phyloP scores from a whole-genome alignment of 2,888 invertebrate species.

The Apodemia zela region DNA sequence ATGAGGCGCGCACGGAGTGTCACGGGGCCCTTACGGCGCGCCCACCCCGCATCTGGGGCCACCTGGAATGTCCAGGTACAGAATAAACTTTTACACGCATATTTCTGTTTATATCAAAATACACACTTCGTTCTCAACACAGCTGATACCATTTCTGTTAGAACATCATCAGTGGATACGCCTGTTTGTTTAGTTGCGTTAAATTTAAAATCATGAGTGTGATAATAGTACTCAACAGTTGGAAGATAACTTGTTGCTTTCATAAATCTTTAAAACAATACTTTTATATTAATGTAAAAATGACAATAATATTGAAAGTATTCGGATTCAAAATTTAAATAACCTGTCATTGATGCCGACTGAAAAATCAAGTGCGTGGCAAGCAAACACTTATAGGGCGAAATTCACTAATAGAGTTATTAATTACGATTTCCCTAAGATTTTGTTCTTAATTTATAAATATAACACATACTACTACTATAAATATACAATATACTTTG shows the following conservation, averaged over 20 bases:
- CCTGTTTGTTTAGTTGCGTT: slow-evolving; percentile 27
- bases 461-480: too few species aligned
- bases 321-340: background rate
- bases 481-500: too few species aligned
- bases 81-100: slow-evolving; percentile 17
- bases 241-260: slow-evolving; percentile 69
- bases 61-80: slow-evolving; percentile 90
- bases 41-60: slow-evolving; percentile 89
- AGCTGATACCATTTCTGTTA: background rate
- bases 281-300: slow-evolving; percentile 50
- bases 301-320: slow-evolving; percentile 34
- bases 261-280: slow-evolving; percentile 42
- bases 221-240: slow-evolving; percentile 65
- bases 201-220: slow-evolving; percentile 39
- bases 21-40: slow-evolving; percentile 83
- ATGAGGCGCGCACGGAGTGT: slow-evolving; percentile 76
- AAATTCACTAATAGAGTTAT: too few species aligned
- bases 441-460: too few species aligned
- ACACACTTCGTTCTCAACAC: background rate
- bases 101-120: background rate
- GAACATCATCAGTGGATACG: background rate
- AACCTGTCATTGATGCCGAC: slow-evolving; percentile 29
- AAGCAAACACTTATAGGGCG: background rate
- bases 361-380: slow-evolving; percentile 25
- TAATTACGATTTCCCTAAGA: too few species aligned